Conservation (phyloP, 2,113 vertebrate species). For the Limanda limanda region DNA sequence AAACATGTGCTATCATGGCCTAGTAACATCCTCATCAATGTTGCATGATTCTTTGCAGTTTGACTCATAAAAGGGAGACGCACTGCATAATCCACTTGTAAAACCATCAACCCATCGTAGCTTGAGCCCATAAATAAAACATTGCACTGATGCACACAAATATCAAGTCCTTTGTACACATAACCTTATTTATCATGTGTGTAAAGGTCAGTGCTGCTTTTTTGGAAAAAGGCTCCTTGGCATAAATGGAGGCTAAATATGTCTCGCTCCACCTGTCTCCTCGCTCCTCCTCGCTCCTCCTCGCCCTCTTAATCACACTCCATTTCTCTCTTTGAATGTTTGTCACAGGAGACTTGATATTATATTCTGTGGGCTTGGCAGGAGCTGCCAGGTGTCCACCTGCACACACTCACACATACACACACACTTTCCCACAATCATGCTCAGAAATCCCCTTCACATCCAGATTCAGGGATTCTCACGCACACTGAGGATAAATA, state of each 20-base stretch:
- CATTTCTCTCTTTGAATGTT: constrained; percentile 30
- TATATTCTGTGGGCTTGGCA: constrained; percentile 27
- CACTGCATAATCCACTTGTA: constrained; percentile 37
- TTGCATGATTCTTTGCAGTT: constrained; percentile 47
- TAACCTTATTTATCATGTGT: constrained; percentile 44
- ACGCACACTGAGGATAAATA: constrained; percentile 10
- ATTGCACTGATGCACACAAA: constrained; percentile 53
- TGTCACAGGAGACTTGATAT: constrained; percentile 44
- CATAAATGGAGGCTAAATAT: constrained; percentile 28
- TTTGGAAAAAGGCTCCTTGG: constrained; percentile 24
- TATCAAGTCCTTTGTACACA: constrained; percentile 17
- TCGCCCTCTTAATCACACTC: constrained; percentile 17
- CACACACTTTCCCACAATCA: background rate
- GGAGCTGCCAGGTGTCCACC: constrained; percentile 38
- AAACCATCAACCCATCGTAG: constrained; percentile 43
- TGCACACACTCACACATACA: background rate
- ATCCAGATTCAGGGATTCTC: background rate
- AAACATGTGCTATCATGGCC: constrained; percentile 13
- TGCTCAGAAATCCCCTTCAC: constrained; percentile 16
- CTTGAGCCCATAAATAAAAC: constrained; percentile 56
- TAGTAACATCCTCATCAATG: constrained; percentile 46
- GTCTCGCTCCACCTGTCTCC: constrained; percentile 16
- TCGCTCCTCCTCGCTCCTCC: constrained; percentile 2
- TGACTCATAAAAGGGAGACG: constrained; percentile 38
- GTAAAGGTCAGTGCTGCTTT: constrained; percentile 50